Evolutionary conservation across 2,888 invertebrate species (phyloP).

Genomic region (Lasioglossum lativentre): DNA sequence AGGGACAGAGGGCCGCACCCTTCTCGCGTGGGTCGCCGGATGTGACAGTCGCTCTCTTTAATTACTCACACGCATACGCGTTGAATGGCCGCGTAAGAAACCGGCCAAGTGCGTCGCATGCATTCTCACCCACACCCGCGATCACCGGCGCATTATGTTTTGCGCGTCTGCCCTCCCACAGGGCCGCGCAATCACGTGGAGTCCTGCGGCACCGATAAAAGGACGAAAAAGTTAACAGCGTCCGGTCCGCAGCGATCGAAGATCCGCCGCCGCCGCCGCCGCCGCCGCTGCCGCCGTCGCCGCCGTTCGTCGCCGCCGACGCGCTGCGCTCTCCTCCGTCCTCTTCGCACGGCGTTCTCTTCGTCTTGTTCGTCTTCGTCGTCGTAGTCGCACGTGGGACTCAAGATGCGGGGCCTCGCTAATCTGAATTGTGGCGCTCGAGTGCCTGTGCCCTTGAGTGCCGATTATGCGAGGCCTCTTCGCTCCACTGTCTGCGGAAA

Average conservation of each 20-base stretch:
- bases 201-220: constrained; percentile 64
- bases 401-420: constrained; percentile 31
- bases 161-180: constrained; percentile 77
- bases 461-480: constrained; percentile 9
- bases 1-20: constrained; percentile 81
- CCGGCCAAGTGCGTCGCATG: constrained; percentile 75
- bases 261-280: constrained; percentile 34
- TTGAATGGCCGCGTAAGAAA: constrained; percentile 74
- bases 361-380: not conserved
- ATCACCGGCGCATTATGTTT: constrained; percentile 75
- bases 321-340: not conserved
- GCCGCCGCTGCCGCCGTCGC: not conserved
- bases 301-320: too few species aligned
- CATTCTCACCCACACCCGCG: constrained; percentile 65
- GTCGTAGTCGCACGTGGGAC: constrained; percentile 34
- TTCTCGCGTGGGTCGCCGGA: constrained; percentile 84
- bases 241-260: constrained; percentile 57
- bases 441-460: constrained; percentile 12
- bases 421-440: constrained; percentile 42
- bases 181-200: constrained; percentile 74
- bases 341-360: not conserved
- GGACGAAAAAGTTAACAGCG: constrained; percentile 54
- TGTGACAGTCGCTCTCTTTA: constrained; percentile 84
- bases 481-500: not conserved
- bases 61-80: constrained; percentile 82